Base-by-base conservation (phyloP, 2,888 invertebrate species). In the Rhabditoides inermis region DNA sequence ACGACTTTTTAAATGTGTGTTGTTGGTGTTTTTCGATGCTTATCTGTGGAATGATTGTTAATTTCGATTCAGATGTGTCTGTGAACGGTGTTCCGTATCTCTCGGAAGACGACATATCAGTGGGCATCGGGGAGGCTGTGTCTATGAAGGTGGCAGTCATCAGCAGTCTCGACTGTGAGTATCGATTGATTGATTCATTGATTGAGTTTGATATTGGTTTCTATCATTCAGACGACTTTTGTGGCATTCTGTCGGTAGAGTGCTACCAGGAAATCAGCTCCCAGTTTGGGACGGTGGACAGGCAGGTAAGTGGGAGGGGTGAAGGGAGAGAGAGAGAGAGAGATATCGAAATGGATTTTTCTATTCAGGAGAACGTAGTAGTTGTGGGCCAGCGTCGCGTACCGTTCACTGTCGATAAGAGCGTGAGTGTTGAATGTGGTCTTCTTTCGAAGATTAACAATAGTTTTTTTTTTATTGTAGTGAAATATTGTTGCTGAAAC, bases 211-310 rank as follows among this genome's bases (percentile, higher is more conserved):
- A 35, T 28, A 30, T n/a, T 32, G 10, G 6, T 48, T 26, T 48
- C 22, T 2, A 20, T 15, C 20, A 44, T 65, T 51, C 47, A 66
- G 65, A 56, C 15, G 51, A 56, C 3, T 62, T 72, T 25, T 49
- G 53, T 18, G 72, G 72, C 23, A 42, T 60, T 22, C 45, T 72
- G 26, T 57, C 59, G 7, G 56, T 72, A 12, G 63, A 57, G n/a
- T 74, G 73, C 53, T 67, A 65, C 44, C 73, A 73, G 46, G 73
- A 73, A 42, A 57, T 73, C 20, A 69, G 66, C 12, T 65, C 63
- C 36, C 61, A 58, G 2, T 53, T 58, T 28, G 56, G 60, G 1
- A 55, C 60, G 0, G 53, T 68, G n/a, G 61, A 63, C 28, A n/a
- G n/a, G n/a, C n/a, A n/a, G n/a, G n/a, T n/a, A n/a, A n/a, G n/a